phyloP scores from a whole-genome alignment of 2,113 vertebrate species.

The rat (Rattus norvegicus) region DNA sequence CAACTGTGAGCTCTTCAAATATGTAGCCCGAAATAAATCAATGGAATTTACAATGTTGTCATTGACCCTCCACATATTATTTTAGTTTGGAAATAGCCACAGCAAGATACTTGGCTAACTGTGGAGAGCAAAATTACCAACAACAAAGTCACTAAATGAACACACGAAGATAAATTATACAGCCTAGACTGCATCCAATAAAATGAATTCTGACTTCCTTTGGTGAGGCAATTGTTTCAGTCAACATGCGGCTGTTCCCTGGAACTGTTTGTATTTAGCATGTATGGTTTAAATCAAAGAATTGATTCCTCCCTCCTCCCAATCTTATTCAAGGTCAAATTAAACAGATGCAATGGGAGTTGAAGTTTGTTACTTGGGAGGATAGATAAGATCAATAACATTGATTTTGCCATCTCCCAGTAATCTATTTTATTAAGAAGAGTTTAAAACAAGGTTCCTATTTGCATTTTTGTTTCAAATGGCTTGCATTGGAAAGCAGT shows the following conservation, averaged over 20 bases:
- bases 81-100: slow-evolving; percentile 71
- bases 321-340: slow-evolving; percentile 88
- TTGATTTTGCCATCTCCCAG: slow-evolving; percentile 87
- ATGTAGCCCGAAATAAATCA: slow-evolving; percentile 62
- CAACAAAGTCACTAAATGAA: slow-evolving; percentile 63
- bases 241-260: slow-evolving; percentile 78
- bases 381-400: slow-evolving; percentile 85
- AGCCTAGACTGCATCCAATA: slow-evolving; percentile 64
- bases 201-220: slow-evolving; percentile 79
- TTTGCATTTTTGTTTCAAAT: slow-evolving; percentile 86
- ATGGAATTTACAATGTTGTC: slow-evolving; percentile 60
- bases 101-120: slow-evolving; percentile 73
- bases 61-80: slow-evolving; percentile 51
- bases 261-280: slow-evolving; percentile 82
- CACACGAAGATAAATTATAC: slow-evolving; percentile 69
- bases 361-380: slow-evolving; percentile 82
- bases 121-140: slow-evolving; percentile 75
- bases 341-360: slow-evolving; percentile 83
- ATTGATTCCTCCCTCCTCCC: slow-evolving; percentile 81
- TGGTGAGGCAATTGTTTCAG: slow-evolving; percentile 81
- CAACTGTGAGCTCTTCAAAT: slow-evolving; percentile 26
- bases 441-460: slow-evolving; percentile 85
- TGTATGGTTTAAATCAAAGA: slow-evolving; percentile 79
- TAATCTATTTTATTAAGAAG: slow-evolving; percentile 89
- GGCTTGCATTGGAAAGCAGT: slow-evolving; percentile 78